Evolutionary conservation across 2,797 vertebrate genomes (phyloP), one percentile per base, ranked within the genome.

Genomic region (Falco rusticolus): DNA sequence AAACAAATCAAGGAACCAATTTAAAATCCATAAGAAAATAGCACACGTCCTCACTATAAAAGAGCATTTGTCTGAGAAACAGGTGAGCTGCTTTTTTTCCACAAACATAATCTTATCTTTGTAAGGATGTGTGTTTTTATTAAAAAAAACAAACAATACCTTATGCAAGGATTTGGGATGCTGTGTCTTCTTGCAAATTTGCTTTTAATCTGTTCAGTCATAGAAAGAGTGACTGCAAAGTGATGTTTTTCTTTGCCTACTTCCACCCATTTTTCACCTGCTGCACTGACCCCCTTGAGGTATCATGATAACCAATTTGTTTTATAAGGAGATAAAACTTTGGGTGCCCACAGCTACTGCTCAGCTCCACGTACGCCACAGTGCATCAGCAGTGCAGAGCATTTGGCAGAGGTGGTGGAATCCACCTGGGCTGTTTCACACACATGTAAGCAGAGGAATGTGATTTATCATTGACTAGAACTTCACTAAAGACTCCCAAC

Each of bases 1-100:
- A 97, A 97, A 96, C 96, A 97, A 97, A 97, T 97, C 96, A 97
- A 96, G 96, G 92, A 97, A 97, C 87, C 92, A 93, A 95, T 97
- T 97, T 97, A 93, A 96, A 97, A 96, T 51, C 91, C 89, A 60
- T 94, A 92, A 96, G 93, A 96, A 97, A 97, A 97, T 94, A 94
- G 89, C 92, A 69, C 48, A 71, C 56, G 84, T 77, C 34, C 47
- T 4, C 66, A 47, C 48, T 83, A 84, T 81, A 92, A 92, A 95
- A 86, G 81, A 76, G 10, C 61, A 76, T 96, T 97, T 97, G 90
- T 95, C 96, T 84, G 45, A 88, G 89, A 95, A 97, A 94, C 70
- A 95, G 63, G 29, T 78, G 77, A 84, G 20, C 11, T 70, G 11
- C 20, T 51, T 50, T 45, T 68, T 33, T 3, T 0, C 19, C 19